Evolutionary conservation across 2,888 invertebrate genomes (phyloP), one percentile per base, ranked within the genome.

Genomic region (Tanytarsus gracilentus): DNA sequence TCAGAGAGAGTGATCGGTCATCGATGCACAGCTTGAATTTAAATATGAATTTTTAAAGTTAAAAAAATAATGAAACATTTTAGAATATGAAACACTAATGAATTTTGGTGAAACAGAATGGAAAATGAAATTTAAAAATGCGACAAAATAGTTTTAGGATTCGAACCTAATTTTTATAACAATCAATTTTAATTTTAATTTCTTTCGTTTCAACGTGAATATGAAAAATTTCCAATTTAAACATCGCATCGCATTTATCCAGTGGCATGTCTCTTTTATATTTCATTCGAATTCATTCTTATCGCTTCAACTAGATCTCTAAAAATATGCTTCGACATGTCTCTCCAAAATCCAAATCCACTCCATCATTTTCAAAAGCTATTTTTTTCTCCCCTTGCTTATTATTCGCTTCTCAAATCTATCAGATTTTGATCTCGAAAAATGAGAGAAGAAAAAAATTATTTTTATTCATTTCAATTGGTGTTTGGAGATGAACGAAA

Each of bases 291-390:
- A 29, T 16, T 26, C 27, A n/a, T 26, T 51, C 29, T 53, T 53
- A 53, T 53, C 53, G n/a, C n/a, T 33, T 26, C 5, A 36, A 25
- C 27, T 36, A 53, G 9, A 53, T 53, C 53, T 25, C 8, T 48
- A n/a, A n/a, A n/a, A n/a, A n/a, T n/a, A 21, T 21, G 48, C 48
- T 53, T 36, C 27, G 27, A 36, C 36, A 53, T 53, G 53, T 39
- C 36, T 27, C 25, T 29, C 23, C n/a, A 30, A 52, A 52, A 36
- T 27, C 21, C 23, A 53, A 53, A 53, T 53, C 53, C 23, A 53
- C 53, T 53, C 53, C 23, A 53, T 53, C 53, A 53, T 53, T 53
- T 30, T 51, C 18, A 16, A 21, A 16, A 21, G 9, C 18, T 44
- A 44, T 44, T 16, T 36, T 14, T 36, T 16, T 44, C 9, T 44